Evolutionary conservation across 2,888 invertebrate genomes (phyloP).

Genomic region (Pyrgus malvae): DNA sequence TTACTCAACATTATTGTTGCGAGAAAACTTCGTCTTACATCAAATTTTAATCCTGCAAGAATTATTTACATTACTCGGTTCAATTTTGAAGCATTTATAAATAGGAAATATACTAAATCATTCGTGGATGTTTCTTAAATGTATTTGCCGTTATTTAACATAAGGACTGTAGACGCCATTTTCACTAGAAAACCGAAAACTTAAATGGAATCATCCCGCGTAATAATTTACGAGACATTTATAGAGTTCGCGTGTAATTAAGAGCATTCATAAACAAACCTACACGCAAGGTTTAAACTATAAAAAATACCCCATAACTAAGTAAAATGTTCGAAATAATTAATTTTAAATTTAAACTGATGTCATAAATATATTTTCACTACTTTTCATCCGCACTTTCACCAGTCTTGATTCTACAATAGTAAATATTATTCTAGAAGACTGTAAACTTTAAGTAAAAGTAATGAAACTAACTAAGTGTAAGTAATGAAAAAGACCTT

Average conservation of each 20-base stretch:
- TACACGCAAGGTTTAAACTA: slow-evolving; percentile 13
- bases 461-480: no score
- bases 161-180: slow-evolving; percentile 22
- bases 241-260: slow-evolving; percentile 34
- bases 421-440: no score
- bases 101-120: slow-evolving; percentile 31
- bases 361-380: no score
- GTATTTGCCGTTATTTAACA: slow-evolving; percentile 22
- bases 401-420: no score
- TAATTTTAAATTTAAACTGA: no score
- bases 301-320: not conserved
- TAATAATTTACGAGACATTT: slow-evolving; percentile 33
- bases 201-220: slow-evolving; percentile 26
- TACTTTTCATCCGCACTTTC: no score
- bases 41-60: not conserved
- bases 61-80: not conserved
- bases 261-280: slow-evolving; percentile 32
- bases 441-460: no score
- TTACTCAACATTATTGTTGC: not conserved
- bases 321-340: no score
- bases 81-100: slow-evolving; percentile 4
- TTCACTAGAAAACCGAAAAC: slow-evolving; percentile 27
- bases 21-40: not conserved
- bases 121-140: slow-evolving; percentile 26
- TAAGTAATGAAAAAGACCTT: no score